A percentile compares a stretch with the other conserved stretches of the same genome.
Evolutionary conservation across 2,113 vertebrate species (phyloP).

Genomic region (Gymnobelideus leadbeateri): DNA sequence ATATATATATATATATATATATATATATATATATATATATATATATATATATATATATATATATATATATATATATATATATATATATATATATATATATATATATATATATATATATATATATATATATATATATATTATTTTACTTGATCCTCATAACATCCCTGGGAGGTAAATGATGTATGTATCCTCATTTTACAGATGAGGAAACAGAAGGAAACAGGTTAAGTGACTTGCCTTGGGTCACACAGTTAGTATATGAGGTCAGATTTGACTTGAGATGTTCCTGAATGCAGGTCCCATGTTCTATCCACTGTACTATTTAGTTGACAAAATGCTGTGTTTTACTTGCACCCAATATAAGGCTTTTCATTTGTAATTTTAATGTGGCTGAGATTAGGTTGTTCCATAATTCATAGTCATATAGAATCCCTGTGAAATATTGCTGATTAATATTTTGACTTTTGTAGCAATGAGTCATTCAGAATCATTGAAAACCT

Average conservation of each 20-base stretch:
- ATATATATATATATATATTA: too few relatives aligned
- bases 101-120: too few relatives aligned
- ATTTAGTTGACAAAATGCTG: not conserved
- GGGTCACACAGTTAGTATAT: not conserved
- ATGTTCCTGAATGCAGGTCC: not conserved
- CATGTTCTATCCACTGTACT: not conserved
- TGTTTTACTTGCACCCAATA: not conserved
- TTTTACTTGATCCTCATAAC: too few relatives aligned
- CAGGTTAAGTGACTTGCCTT: not conserved
- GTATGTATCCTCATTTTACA: not conserved
- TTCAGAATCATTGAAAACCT: not conserved
- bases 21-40: too few relatives aligned
- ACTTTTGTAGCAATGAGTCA: not conserved
- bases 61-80: too few relatives aligned
- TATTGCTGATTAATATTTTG: not conserved
- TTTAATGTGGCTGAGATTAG: not conserved
- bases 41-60: too few relatives aligned
- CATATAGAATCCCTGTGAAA: not conserved
- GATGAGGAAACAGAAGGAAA: not conserved
- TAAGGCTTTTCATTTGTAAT: not conserved
- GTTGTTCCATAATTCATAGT: not conserved
- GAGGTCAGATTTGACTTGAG: not conserved
- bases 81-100: too few relatives aligned
- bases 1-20: not conserved
- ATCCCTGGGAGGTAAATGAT: not conserved